Evolutionary conservation across 2,797 vertebrate genomes (phyloP).

Genomic region (Myotis pilosus): DNA sequence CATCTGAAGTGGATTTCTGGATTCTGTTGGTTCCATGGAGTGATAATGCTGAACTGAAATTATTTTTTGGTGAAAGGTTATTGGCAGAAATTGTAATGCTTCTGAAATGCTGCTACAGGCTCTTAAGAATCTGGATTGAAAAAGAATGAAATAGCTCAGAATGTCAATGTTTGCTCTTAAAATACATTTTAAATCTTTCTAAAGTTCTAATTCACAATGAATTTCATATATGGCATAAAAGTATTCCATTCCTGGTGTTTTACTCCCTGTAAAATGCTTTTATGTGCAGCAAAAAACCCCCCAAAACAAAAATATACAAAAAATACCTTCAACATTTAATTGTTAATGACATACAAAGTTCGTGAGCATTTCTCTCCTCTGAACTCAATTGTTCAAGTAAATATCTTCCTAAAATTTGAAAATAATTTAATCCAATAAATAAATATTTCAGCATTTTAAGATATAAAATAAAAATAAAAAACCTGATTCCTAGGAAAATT

Average conservation of each 20-base stretch:
- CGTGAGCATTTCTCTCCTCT: accelerated
- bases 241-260: constrained; percentile 19
- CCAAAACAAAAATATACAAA: background rate
- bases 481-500: background rate
- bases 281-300: background rate
- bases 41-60: constrained; percentile 81
- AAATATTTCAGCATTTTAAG: background rate
- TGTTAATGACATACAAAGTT: background rate
- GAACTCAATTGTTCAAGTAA: background rate
- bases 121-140: constrained; percentile 77
- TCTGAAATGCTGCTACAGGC: constrained; percentile 75
- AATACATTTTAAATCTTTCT: constrained; percentile 73
- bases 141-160: constrained; percentile 75
- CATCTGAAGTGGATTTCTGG: constrained; percentile 84
- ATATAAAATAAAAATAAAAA: constrained; percentile 11
- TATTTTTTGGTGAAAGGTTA: constrained; percentile 80
- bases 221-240: constrained; percentile 53
- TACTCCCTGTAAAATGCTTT: background rate
- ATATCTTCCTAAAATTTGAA: background rate
- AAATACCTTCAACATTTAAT: background rate
- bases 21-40: constrained; percentile 79
- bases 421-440: background rate
- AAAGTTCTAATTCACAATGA: constrained; percentile 72
- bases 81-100: constrained; percentile 77
- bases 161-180: constrained; percentile 74